Evolutionary conservation across 1,140 invertebrate species (phyloP), one percentile per base, ranked within the genome.

Genomic region (Dysdera silvatica): DNA sequence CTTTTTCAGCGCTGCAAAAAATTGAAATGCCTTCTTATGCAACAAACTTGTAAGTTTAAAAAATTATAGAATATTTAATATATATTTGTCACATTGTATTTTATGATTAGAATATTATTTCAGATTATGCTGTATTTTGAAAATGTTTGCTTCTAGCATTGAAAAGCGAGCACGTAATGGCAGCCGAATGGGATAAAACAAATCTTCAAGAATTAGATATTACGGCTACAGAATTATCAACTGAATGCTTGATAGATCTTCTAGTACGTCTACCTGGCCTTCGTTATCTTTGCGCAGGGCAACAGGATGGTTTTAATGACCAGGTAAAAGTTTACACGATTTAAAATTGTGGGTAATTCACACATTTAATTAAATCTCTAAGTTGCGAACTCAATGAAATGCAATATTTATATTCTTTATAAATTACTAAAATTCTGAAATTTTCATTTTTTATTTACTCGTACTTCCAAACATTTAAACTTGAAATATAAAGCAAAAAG

Each of bases 161-260:
- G 1, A 84, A 88, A 72, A 92, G 90, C 71, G 89, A 95, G 61
- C 82, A 92, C 73, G 86, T 98, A 26, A 88, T 88, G 84, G 85
- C 88, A 75, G 92, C 97, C 0, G 94, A 98, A 71, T 99, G 97
- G 97, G 95, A 99, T 73, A 95, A 97, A 72, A 89, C 90, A 0
- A 83, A 84, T 1, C 77, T 99, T 40, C 89, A 91, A 75, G 96
- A 99, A 76, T 73, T 99, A 61, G 96, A 99, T 72, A 87, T 99
- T 29, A 95, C 92, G 0, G 96, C 90, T 0, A 99, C 95, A 0
- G 95, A 99, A 76, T 77, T 99, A 32, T 89, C 87, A 1, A 87
- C 89, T 0, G 93, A 98, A 72, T 95, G 93, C 70, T 79, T 99
- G 8, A 88, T 92, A 65, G 90, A 95, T 73, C 87, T 99, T 81